A percentile compares a stretch with the other conserved stretches of the same genome.
These are phyloP conservation scores for Lumbricus terrestris DNA, from an alignment of 2,888 invertebrate species.

Conservation along the genomic window DNA sequence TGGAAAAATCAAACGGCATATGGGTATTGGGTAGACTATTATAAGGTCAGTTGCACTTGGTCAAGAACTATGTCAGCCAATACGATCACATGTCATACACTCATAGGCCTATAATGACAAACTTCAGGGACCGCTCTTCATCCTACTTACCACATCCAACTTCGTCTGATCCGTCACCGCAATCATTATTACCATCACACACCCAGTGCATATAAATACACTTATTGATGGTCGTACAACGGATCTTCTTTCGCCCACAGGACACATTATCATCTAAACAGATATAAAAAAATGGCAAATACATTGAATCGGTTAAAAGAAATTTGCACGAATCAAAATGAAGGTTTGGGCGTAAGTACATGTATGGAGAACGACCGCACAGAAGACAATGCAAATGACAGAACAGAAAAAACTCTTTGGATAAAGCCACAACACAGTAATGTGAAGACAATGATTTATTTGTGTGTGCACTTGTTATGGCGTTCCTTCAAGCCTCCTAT, in stretches of 20 bases:
- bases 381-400: not conserved
- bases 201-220: slow-evolving; percentile 93
- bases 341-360: no score
- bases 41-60: not conserved
- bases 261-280: slow-evolving; percentile 6
- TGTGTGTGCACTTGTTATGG: no score
- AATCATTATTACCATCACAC: slow-evolving; percentile 69
- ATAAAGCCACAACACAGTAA: no score
- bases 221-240: slow-evolving; percentile 85
- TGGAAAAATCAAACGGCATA: not conserved
- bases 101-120: no score
- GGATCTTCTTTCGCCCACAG: slow-evolving; percentile 79
- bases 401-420: no score
- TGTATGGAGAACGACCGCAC: no score
- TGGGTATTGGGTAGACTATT: slow-evolving; percentile 16
- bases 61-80: not conserved
- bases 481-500: no score
- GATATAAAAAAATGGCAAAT: no score
- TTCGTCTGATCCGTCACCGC: slow-evolving; percentile 56
- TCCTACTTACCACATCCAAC: slow-evolving; percentile 68
- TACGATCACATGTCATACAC: no score
- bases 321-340: not conserved
- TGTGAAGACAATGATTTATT: no score
- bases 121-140: no score
- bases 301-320: not conserved